phyloP scores from a whole-genome alignment of 2,113 vertebrate genomes.

The Aegithalos caudatus region DNA sequence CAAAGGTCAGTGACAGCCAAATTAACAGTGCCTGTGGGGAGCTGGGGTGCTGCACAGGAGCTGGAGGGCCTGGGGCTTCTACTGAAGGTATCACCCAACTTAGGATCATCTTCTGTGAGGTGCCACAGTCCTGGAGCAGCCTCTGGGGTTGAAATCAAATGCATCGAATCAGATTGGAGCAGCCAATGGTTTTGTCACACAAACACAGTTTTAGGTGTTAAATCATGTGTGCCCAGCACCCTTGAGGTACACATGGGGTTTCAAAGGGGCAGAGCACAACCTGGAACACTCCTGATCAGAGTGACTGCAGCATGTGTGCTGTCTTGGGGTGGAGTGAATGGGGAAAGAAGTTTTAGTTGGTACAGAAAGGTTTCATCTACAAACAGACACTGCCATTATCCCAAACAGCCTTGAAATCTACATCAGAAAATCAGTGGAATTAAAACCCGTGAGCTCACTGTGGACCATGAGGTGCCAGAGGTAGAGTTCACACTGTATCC shows the following conservation, averaged over 20 bases:
- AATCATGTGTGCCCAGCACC: background rate
- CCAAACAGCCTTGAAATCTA: slow-evolving; percentile 88
- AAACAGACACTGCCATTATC: slow-evolving; percentile 80
- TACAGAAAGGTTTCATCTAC: background rate
- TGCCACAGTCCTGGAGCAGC: background rate
- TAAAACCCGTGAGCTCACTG: slow-evolving; percentile 80
- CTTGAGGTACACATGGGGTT: background rate
- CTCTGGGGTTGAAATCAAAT: background rate
- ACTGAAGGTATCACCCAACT: accelerated
- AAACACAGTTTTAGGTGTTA: background rate
- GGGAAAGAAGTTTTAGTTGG: background rate
- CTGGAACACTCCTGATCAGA: accelerated
- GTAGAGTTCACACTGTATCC: slow-evolving; percentile 21
- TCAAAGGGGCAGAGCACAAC: background rate
- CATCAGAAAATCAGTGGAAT: slow-evolving; percentile 78
- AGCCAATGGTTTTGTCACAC: background rate
- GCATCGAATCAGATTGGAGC: background rate
- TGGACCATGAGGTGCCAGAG: slow-evolving; percentile 82
- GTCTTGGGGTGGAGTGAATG: background rate
- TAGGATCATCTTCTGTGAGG: accelerated
- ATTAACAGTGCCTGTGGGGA: background rate
- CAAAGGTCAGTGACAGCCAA: background rate
- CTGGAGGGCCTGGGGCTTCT: background rate
- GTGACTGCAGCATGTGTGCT: background rate
- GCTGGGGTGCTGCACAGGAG: background rate